Conservation (phyloP, 2,888 invertebrate species). For the Sisyra terminalis region DNA sequence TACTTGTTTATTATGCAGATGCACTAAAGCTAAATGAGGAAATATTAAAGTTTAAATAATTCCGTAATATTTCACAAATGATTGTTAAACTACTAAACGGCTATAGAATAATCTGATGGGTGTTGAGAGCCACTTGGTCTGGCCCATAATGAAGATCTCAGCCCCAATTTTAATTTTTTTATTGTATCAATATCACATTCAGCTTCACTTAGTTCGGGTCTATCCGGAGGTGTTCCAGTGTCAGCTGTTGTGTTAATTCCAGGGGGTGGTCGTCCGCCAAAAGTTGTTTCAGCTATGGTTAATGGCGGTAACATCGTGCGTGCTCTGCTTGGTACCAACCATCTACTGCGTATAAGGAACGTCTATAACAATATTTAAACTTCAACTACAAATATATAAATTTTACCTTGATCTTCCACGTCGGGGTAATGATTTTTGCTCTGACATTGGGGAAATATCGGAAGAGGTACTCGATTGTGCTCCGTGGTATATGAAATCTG, state of each 20-base stretch:
- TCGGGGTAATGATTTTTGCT: slow-evolving; percentile 57
- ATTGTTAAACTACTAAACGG: slow-evolving; percentile 34
- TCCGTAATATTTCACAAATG: no score
- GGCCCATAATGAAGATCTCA: slow-evolving; percentile 54
- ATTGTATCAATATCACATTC: slow-evolving; percentile 59
- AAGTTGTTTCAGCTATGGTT: slow-evolving; percentile 37
- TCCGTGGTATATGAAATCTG: slow-evolving; percentile 59
- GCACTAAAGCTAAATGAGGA: no score
- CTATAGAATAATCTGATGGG: slow-evolving; percentile 57
- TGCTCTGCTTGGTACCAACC: slow-evolving; percentile 33
- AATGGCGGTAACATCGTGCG: slow-evolving; percentile 47
- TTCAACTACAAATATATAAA: slow-evolving; percentile 7
- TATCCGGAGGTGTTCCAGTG: slow-evolving; percentile 26
- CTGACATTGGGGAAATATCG: slow-evolving; percentile 62
- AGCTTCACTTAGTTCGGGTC: slow-evolving; percentile 48
- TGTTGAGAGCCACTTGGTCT: slow-evolving; percentile 41
- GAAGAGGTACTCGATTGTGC: slow-evolving; percentile 61
- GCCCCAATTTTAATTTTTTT: slow-evolving; percentile 52
- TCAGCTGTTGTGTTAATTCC: slow-evolving; percentile 19
- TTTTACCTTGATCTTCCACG: slow-evolving; percentile 48
- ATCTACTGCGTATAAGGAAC: slow-evolving; percentile 22
- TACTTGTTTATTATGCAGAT: no score
- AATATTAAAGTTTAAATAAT: no score
- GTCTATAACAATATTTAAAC: no score
- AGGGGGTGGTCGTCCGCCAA: slow-evolving; percentile 23